Evolutionary conservation across 2,888 invertebrate species (phyloP).

Genomic region (Agonopterix alstromeriana): DNA sequence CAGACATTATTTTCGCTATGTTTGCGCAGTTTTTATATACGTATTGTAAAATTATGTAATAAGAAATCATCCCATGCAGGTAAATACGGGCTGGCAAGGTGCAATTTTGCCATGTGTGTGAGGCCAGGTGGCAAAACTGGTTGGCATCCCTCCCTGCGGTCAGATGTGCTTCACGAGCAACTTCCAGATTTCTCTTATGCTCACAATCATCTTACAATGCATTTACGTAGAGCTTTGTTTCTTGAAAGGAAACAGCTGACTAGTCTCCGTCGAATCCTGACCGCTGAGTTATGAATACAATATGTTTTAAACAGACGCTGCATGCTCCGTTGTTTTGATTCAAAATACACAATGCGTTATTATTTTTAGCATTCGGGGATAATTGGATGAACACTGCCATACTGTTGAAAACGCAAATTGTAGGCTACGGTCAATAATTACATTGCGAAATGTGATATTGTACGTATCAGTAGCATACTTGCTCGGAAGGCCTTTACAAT

Average conservation of each 20-base stretch:
- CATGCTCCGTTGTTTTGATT: too few relatives aligned
- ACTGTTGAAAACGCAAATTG: background rate
- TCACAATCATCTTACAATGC: background rate
- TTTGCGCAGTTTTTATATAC: too few relatives aligned
- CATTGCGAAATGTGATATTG: background rate
- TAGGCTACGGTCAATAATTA: background rate
- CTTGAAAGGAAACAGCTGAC: background rate
- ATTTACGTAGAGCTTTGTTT: too few relatives aligned
- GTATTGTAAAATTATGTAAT: too few relatives aligned
- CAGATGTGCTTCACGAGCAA: slow-evolving; percentile 37
- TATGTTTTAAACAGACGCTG: too few relatives aligned
- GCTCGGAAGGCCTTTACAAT: background rate
- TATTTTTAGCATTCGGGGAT: background rate
- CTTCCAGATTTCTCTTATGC: slow-evolving; percentile 29
- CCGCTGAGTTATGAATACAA: too few relatives aligned
- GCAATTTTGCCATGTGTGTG: slow-evolving; percentile 31
- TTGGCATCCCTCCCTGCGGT: slow-evolving; percentile 41
- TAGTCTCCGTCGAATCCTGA: too few relatives aligned
- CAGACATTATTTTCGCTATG: too few relatives aligned
- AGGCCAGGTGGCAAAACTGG: slow-evolving; percentile 41
- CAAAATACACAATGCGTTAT: too few relatives aligned
- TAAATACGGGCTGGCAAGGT: slow-evolving; percentile 17
- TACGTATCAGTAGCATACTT: background rate
- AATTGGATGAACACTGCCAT: background rate
- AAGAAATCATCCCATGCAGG: background rate